Evolutionary conservation across 2,888 invertebrate genomes (phyloP), one percentile per base, ranked within the genome.

Genomic region (Lycophotia porphyrea): DNA sequence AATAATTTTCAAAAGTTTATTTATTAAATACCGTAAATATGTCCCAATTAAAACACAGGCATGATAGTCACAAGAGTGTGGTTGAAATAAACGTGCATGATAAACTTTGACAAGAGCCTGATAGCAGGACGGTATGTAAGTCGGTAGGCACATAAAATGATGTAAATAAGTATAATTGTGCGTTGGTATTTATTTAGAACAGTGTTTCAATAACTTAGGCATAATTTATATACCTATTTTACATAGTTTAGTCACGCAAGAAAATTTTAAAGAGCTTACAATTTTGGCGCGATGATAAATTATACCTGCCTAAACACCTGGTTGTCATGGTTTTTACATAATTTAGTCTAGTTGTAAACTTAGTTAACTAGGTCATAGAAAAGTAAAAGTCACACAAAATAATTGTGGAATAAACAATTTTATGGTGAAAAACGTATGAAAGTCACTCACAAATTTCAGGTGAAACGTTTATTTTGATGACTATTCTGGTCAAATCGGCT

Each of bases 71-170:
- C 72, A 69, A 24, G 44, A 74, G 44, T 31, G 34, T 63, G 78
- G 81, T 86, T 78, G 73, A 74, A 83, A 80, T 76, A 74, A 76
- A 66, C 61, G 27, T 34, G 63, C 36, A 7, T 71, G 87, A 87
- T 87, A 87, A 87, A 86, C 87, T 87, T 82, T 87, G 87, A 86
- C 87, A 52, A 64, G 36, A 75, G 68, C 21, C 39, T 49, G 83
- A 84, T 84, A 84, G 15, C 24, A 58, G 49, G 63, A 63, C 67
- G 31, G 31, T 34, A 61, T n/a, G 31, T 31, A 34, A 49, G 67
- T 67, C 67, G 36, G 27, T 42, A 61, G 36, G 55, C 49, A 75
- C 27, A 76, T 76, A 70, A 76, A 76, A 55, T 73, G 64, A 64
- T 52, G 24, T 78, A 64, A 78, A 27, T 44, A 74, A 60, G 24